Evolutionary conservation across 2,113 vertebrate species (phyloP).

Genomic region (Cavia aperea): DNA sequence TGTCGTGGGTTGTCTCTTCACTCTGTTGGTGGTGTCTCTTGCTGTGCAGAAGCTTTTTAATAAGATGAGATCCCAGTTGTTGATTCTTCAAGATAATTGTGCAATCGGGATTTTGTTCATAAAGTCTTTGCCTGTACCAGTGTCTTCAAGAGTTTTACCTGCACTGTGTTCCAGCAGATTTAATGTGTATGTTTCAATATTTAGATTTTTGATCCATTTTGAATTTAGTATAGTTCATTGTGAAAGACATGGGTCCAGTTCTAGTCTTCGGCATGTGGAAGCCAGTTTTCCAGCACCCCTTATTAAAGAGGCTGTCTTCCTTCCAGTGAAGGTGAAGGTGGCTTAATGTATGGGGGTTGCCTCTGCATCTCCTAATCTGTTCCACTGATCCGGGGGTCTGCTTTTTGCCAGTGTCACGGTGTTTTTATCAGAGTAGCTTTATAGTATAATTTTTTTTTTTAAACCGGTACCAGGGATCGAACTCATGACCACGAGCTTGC

Average conservation of each 20-base stretch:
- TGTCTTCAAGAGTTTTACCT: neutral
- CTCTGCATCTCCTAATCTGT: neutral
- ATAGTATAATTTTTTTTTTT: neutral
- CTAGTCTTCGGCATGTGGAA: neutral
- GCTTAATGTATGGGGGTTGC: neutral
- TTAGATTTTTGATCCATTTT: neutral
- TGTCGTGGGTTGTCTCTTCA: neutral
- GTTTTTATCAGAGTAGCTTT: neutral
- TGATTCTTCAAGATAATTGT: neutral
- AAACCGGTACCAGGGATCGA: no score
- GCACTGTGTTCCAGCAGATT: neutral
- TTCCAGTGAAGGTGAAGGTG: neutral
- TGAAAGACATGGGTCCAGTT: neutral
- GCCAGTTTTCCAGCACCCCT: neutral
- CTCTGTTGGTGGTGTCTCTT: neutral
- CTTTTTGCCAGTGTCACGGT: neutral
- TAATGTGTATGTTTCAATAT: neutral
- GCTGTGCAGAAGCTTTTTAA: neutral
- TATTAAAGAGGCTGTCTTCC: neutral
- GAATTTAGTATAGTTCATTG: neutral
- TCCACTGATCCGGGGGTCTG: neutral
- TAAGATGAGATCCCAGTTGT: neutral
- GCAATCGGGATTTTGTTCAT: neutral
- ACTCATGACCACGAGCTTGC: no score
- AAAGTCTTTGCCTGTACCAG: neutral